Conservation (phyloP, 1,140 invertebrate species). For the Drosophila virilis region DNA sequence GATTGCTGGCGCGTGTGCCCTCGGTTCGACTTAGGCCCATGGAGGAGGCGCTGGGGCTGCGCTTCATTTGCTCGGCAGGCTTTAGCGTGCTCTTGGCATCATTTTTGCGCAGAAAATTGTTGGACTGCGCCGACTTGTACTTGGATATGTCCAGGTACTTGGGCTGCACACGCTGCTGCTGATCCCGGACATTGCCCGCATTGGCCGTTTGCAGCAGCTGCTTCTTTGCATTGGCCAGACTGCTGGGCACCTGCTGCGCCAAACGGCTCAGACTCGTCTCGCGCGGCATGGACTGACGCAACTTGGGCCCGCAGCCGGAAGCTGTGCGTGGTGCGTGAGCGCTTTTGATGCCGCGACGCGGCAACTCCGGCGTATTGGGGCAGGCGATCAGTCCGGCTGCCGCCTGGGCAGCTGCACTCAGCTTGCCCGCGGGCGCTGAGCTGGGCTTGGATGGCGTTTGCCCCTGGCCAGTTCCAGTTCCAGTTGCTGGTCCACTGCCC, state of each 20-base stretch:
- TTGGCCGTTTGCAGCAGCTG: constrained; percentile 80
- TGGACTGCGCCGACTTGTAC: constrained; percentile 85
- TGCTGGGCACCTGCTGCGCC: constrained; percentile 78
- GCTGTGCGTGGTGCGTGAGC: constrained; percentile 48
- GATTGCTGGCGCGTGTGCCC: constrained; percentile 71
- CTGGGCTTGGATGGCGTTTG: constrained; percentile 66
- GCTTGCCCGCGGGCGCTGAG: constrained; percentile 72
- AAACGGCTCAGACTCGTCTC: constrained; percentile 81
- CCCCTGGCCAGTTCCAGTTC: constrained; percentile 67
- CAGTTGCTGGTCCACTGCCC: constrained; percentile 49
- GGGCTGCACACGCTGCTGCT: constrained; percentile 69
- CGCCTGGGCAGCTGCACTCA: constrained; percentile 50
- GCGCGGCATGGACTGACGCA: constrained; percentile 80
- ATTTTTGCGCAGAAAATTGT: constrained; percentile 86
- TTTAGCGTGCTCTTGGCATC: constrained; percentile 86
- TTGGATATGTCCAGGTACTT: constrained; percentile 87
- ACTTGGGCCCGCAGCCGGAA: constrained; percentile 45
- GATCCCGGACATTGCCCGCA: constrained; percentile 37
- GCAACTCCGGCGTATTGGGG: constrained; percentile 85
- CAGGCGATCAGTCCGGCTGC: constrained; percentile 81
- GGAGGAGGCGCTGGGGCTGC: constrained; percentile 80
- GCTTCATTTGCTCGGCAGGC: constrained; percentile 75
- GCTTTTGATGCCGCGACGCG: constrained; percentile 78
- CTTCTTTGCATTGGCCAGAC: constrained; percentile 80
- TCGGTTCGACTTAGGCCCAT: constrained; percentile 74